Evolutionary conservation across 2,797 vertebrate genomes (phyloP).

Genomic region (Mus caroli): DNA sequence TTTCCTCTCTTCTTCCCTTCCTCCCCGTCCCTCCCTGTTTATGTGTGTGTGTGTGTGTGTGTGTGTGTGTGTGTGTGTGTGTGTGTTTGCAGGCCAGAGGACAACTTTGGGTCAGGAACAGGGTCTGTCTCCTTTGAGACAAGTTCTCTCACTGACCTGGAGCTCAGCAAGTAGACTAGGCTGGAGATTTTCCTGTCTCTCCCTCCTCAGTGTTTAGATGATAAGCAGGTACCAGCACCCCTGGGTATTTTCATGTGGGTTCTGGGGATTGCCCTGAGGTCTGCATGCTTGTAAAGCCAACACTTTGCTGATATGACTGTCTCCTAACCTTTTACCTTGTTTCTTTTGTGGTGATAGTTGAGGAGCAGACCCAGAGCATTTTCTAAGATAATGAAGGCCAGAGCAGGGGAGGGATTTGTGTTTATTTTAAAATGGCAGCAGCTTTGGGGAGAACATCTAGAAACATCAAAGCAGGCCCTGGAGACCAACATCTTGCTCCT

Average conservation of each 20-base stretch:
- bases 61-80: not conserved
- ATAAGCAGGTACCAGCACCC: not conserved
- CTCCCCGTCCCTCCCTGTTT: not conserved
- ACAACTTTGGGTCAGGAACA: not conserved
- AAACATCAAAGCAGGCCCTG: not conserved
- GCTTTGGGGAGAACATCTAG: not conserved
- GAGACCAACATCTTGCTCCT: not conserved
- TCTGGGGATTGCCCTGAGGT: not conserved
- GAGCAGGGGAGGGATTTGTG: not conserved
- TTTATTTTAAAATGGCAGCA: not conserved
- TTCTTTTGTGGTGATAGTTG: not conserved
- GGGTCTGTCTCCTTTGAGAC: not conserved
- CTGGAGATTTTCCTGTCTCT: not conserved
- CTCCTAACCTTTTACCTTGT: not conserved
- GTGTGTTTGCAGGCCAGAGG: too few relatives aligned
- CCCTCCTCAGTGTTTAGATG: not conserved
- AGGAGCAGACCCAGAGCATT: conserved; percentile 3
- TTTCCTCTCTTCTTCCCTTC: not conserved
- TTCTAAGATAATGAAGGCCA: not conserved
- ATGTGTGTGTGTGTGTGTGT: not conserved
- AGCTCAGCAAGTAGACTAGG: not conserved
- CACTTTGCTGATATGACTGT: not conserved
- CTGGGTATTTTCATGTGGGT: not conserved
- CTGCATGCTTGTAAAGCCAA: not conserved
- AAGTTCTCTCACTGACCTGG: not conserved